Conservation (phyloP, 2,888 invertebrate species). For the Lasioglossum lativentre region DNA sequence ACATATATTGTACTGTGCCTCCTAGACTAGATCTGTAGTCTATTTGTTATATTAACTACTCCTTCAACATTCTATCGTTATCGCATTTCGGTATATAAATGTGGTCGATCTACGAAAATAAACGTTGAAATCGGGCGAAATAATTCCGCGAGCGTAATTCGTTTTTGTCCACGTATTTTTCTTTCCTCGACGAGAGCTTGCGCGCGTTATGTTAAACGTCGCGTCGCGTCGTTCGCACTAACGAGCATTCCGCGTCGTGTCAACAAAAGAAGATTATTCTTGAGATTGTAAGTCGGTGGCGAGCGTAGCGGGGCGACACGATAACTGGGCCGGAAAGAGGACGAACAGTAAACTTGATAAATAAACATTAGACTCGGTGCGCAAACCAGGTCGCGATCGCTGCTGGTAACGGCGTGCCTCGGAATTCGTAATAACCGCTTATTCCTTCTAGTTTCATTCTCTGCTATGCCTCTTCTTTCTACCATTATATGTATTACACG, state of each 20-base stretch:
- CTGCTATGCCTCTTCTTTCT: not conserved
- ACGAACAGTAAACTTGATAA: conserved; percentile 80
- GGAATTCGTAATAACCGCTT: conserved; percentile 64
- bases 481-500: not conserved
- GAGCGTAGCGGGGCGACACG: conserved; percentile 54
- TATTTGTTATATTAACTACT: no score
- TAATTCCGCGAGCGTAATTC: not conserved
- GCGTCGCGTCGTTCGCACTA: not conserved
- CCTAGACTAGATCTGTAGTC: no score
- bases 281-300: conserved; percentile 56
- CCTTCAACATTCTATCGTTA: no score
- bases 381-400: conserved; percentile 67
- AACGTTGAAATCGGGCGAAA: no score
- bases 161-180: not conserved
- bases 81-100: no score
- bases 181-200: not conserved
- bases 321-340: conserved; percentile 80
- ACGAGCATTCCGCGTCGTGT: conserved; percentile 19
- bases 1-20: no score
- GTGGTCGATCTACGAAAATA: no score
- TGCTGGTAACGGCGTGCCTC: conserved; percentile 46
- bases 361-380: conserved; percentile 76
- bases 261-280: conserved; percentile 61
- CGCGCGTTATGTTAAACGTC: not conserved
- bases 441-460: conserved; percentile 17